Base-by-base conservation (phyloP, 2,888 invertebrate species). In the Ectemnius cavifrons region DNA sequence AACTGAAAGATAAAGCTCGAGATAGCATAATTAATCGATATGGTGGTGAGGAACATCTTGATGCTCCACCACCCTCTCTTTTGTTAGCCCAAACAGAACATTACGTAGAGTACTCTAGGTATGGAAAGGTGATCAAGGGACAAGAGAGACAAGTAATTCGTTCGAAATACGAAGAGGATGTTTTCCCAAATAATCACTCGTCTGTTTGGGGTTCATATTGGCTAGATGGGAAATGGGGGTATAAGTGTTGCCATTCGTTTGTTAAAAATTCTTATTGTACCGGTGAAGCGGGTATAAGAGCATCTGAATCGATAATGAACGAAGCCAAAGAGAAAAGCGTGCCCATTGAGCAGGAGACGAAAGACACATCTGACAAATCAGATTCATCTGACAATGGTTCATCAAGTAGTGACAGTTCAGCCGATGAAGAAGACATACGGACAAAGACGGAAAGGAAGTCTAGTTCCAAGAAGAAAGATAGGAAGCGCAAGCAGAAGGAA, bases 131-230 rank as follows among this genome's bases (percentile, higher is more conserved):
- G 76, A 94, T 94, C 0, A 94, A 94, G 85, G 99, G 99, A 0
- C 95, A 96, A 71, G 99, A 99, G 89, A 97, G 97, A 86, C 95
- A 96, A 75, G 92, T 96, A 0, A 94, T 98, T 6, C 93, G 95
- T 91, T 97, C 94, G 16, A 96, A 96, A 87, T 99, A 98, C 90
- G 98, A 98, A 88, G 99, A 99, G 91, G 99, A 99, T 91, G 94
- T 97, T 18, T 93, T 95, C 80, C 94, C 96, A 6, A 97, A 97
- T 89, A 99, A 99, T 91, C 99, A 99, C 91, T 96, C 96, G 0
- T 94, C 95, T 0, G 96, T 99, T 5, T 99, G 97, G 97, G 99
- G 99, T 3, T 99, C 99, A 0, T 98, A 93, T 91, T 99, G 99
- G 99, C 93, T 93, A 83, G 94, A 95, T 64, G 98, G 98, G 0